A percentile compares a stretch with the other conserved stretches of the same genome.
phyloP scores from a whole-genome alignment of 1,140 invertebrate genomes.

The Camponotus vicinus region DNA sequence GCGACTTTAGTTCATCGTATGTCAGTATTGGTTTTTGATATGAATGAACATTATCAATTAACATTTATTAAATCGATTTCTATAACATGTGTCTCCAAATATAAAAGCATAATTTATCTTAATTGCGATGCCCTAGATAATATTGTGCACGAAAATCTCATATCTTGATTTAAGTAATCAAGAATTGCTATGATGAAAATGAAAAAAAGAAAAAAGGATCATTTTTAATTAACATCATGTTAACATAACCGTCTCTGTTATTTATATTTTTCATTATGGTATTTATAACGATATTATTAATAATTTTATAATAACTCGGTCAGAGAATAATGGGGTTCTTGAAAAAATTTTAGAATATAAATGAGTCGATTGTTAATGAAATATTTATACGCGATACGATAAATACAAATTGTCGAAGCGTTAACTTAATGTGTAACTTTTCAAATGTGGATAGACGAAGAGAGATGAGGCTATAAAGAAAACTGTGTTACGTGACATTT shows the following conservation, averaged over 20 bases:
- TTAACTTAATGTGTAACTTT: slow-evolving; percentile 27
- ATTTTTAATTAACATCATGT: slow-evolving; percentile 8
- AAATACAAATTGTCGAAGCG: slow-evolving; percentile 26
- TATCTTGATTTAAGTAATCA: not conserved
- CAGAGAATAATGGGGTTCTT: not conserved
- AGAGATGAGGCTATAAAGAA: not conserved
- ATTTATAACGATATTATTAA: slow-evolving; percentile 18
- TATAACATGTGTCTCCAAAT: slow-evolving; percentile 44
- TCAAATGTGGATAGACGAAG: not conserved
- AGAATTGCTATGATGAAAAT: not conserved
- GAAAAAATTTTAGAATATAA: slow-evolving; percentile 31
- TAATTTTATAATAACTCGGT: slow-evolving; percentile 1
- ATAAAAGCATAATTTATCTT: slow-evolving; percentile 61
- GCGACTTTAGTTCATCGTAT: slow-evolving; percentile 1
- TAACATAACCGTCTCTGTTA: not conserved
- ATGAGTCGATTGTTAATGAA: slow-evolving; percentile 19
- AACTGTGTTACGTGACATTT: slow-evolving; percentile 33
- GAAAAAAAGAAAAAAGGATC: not conserved
- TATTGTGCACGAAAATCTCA: slow-evolving; percentile 8
- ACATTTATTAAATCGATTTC: slow-evolving; percentile 49
- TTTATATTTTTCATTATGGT: slow-evolving; percentile 18
- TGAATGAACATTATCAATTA: slow-evolving; percentile 43
- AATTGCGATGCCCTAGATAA: not conserved
- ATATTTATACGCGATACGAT: slow-evolving; percentile 31
- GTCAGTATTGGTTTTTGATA: not conserved